Percentiles rank a stretch among this genome's conserved stretches.
phyloP scores from a whole-genome alignment of 1,140 invertebrate species.

The Rhopalosiphum maidis region DNA sequence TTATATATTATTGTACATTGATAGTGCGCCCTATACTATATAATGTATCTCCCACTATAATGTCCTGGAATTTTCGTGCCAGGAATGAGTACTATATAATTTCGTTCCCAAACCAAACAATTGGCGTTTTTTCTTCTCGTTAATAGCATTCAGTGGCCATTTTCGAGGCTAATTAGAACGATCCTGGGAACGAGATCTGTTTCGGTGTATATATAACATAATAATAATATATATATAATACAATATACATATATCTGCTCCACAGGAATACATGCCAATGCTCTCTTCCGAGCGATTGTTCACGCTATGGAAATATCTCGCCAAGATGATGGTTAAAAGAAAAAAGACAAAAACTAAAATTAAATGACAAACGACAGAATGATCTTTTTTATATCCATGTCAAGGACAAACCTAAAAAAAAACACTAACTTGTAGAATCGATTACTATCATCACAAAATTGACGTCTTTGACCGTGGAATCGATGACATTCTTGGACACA shows the following conservation, averaged over 20 bases:
- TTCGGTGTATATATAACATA: not conserved
- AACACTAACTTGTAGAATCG: slow-evolving; percentile 14
- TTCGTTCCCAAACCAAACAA: slow-evolving; percentile 42
- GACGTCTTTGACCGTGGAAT: slow-evolving; percentile 55
- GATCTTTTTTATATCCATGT: slow-evolving; percentile 45
- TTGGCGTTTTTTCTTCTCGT: not conserved
- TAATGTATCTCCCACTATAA: slow-evolving; percentile 17
- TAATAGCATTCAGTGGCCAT: slow-evolving; percentile 40
- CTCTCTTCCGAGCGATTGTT: slow-evolving; percentile 18
- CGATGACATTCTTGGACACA: slow-evolving; percentile 52
- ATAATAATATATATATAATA: not conserved
- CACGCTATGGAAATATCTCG: slow-evolving; percentile 40
- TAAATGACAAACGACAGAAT: slow-evolving; percentile 23
- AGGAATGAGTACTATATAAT: slow-evolving; percentile 2
- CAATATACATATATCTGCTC: not conserved
- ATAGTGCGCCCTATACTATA: not conserved
- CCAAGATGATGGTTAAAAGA: not conserved
- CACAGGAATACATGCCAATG: not conserved
- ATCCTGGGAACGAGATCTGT: slow-evolving; percentile 43
- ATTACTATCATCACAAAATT: slow-evolving; percentile 45
- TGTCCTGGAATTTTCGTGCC: slow-evolving; percentile 31
- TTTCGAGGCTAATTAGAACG: slow-evolving; percentile 44
- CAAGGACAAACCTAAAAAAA: slow-evolving; percentile 26
- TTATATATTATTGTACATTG: slow-evolving; percentile 33
- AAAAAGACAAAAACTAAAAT: not conserved